Percentiles rank a stretch among this genome's conserved stretches.
Conservation (phyloP, 2,113 vertebrate genomes). For the Takifugu flavidus region DNA sequence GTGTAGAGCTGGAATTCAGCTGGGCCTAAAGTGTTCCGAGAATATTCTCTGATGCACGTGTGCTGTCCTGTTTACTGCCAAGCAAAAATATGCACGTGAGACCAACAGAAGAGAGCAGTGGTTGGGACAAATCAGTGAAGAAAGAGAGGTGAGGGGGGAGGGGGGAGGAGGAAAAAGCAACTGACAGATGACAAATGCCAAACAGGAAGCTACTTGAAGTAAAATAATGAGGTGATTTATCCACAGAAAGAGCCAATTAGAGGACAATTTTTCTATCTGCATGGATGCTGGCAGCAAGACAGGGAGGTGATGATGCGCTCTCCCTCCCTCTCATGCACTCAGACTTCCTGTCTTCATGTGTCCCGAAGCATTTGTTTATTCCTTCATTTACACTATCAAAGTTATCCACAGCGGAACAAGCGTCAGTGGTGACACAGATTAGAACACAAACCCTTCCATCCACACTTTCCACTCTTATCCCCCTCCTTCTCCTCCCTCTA, state of each 20-base stretch:
- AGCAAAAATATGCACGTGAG: constrained; percentile 53
- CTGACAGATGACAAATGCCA: constrained; percentile 19
- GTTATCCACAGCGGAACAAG: constrained; percentile 19
- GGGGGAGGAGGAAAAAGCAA: not conserved
- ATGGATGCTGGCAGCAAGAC: constrained; percentile 10
- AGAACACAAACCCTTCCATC: constrained; percentile 46
- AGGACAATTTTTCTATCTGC: constrained; percentile 34
- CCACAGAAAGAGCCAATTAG: constrained; percentile 42
- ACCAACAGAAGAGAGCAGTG: constrained; percentile 33
- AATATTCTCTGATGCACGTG: no score
- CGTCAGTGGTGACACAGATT: constrained; percentile 10
- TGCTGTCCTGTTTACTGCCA: constrained; percentile 1
- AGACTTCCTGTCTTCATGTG: constrained; percentile 10
- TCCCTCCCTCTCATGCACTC: not conserved
- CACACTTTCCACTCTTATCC: constrained; percentile 32
- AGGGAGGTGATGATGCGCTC: constrained; percentile 4
- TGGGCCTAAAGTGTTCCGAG: no score
- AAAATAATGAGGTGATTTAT: constrained; percentile 40
- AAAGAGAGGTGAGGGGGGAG: constrained; percentile 1
- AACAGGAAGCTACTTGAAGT: constrained; percentile 24
- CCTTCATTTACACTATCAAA: constrained; percentile 57
- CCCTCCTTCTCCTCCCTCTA: constrained; percentile 4
- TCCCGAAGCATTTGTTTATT: constrained; percentile 22
- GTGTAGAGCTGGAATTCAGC: constrained; percentile 4
- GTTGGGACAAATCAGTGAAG: not conserved